Evolutionary conservation across 2,888 invertebrate genomes (phyloP).

Genomic region (Prionchulus punctatus): DNA sequence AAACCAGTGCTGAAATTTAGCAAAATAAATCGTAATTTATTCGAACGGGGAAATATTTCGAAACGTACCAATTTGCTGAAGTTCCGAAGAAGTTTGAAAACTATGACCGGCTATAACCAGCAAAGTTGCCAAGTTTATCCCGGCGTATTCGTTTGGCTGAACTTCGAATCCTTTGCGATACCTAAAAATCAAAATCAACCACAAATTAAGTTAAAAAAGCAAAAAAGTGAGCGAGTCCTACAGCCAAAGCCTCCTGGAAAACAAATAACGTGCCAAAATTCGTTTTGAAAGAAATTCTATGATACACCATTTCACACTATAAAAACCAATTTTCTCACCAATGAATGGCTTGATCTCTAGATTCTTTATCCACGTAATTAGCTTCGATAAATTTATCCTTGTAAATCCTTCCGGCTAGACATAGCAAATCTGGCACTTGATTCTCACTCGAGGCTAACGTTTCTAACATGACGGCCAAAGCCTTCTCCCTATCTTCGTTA

Average conservation of each 20-base stretch:
- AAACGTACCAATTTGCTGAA: slow-evolving; percentile 44
- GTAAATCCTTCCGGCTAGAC: slow-evolving; percentile 90
- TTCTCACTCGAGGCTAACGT: slow-evolving; percentile 73
- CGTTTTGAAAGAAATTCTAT: too few species aligned
- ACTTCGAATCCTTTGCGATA: slow-evolving; percentile 61
- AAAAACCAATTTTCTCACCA: slow-evolving; percentile 53
- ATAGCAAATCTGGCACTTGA: slow-evolving; percentile 88
- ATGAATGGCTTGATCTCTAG: slow-evolving; percentile 74
- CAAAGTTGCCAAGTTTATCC: slow-evolving; percentile 90
- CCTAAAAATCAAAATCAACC: slow-evolving; percentile 14
- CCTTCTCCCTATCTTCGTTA: slow-evolving; percentile 82
- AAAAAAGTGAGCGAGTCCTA: too few species aligned
- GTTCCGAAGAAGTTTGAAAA: slow-evolving; percentile 47
- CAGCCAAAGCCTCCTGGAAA: background rate
- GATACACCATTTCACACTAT: background rate
- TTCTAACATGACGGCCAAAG: slow-evolving; percentile 71
- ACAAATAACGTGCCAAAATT: background rate
- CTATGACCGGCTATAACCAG: slow-evolving; percentile 90
- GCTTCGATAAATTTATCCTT: slow-evolving; percentile 81
- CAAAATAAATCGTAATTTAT: background rate
- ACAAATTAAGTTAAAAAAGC: too few species aligned
- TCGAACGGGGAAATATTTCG: background rate
- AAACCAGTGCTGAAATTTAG: slow-evolving; percentile 52
- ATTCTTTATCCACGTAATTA: slow-evolving; percentile 66
- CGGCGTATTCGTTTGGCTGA: slow-evolving; percentile 96